Evolutionary conservation across 2,797 vertebrate species (phyloP).

Genomic region (Mycteria americana): DNA sequence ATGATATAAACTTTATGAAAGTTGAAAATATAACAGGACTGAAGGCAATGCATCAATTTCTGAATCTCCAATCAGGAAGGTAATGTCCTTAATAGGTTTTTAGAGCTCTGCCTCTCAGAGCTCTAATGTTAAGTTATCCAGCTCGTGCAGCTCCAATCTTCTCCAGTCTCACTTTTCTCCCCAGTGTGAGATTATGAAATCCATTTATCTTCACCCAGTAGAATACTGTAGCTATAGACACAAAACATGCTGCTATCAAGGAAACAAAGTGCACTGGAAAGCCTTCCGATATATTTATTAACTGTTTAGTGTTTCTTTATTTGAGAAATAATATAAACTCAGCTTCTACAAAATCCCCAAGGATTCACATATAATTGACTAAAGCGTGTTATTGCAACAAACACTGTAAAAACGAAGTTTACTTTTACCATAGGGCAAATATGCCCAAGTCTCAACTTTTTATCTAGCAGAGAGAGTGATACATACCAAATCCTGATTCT

Average conservation of each 20-base stretch:
- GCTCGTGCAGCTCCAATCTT: constrained; percentile 13
- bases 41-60: constrained; percentile 63
- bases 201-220: constrained; percentile 56
- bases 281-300: constrained; percentile 28
- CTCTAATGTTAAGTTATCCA: constrained; percentile 38
- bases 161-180: constrained; percentile 23
- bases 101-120: constrained; percentile 38
- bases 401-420: background rate
- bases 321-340: constrained; percentile 14
- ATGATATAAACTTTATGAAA: constrained; percentile 69
- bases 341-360: background rate
- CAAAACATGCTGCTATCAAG: constrained; percentile 12
- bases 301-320: background rate
- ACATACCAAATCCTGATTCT: background rate
- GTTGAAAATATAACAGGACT: constrained; percentile 63
- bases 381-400: background rate
- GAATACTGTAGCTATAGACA: background rate
- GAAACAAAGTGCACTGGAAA: constrained; percentile 29
- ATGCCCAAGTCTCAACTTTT: background rate
- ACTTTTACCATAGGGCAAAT: constrained; percentile 1
- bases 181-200: constrained; percentile 63
- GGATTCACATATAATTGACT: background rate
- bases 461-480: background rate
- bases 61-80: constrained; percentile 53
- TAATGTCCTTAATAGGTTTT: constrained; percentile 55